These are phyloP conservation scores for Siniperca undulata DNA, from an alignment of 2,797 vertebrate genomes.

Conservation along the genomic window DNA sequence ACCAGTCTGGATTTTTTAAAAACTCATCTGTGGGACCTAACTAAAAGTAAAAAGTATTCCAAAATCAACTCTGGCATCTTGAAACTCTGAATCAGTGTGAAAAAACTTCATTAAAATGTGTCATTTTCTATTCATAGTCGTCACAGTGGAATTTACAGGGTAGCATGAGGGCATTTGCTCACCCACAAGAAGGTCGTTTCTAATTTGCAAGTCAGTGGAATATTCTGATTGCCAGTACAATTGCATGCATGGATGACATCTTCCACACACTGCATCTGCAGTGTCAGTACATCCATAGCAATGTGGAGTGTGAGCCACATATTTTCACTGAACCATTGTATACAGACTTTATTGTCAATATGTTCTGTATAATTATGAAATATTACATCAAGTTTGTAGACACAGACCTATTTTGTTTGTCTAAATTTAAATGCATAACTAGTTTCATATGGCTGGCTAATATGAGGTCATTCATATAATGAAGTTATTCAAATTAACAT, in stretches of 20 bases:
- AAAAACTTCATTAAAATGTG: not conserved
- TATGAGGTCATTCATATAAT: not conserved
- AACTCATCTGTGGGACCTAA: not conserved
- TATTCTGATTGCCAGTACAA: not conserved
- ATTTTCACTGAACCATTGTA: not conserved
- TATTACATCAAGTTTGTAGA: not conserved
- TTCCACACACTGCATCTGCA: not conserved
- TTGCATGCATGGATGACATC: not conserved
- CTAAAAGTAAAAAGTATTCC: not conserved
- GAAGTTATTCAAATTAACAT: not conserved
- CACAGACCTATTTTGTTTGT: not conserved
- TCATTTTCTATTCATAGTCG: not conserved
- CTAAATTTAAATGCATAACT: not conserved
- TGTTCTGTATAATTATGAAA: not conserved
- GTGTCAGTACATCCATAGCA: not conserved
- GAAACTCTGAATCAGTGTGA: not conserved
- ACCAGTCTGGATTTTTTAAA: not conserved
- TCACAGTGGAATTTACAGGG: constrained; percentile 28
- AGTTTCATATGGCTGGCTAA: not conserved
- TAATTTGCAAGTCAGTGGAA: constrained; percentile 47
- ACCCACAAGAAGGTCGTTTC: not conserved
- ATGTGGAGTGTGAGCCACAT: no score
- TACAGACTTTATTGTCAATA: not conserved
- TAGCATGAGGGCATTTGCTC: not conserved
- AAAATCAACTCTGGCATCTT: not conserved